Evolutionary conservation across 1,140 invertebrate genomes (phyloP).

Genomic region (Drosophila serrata): DNA sequence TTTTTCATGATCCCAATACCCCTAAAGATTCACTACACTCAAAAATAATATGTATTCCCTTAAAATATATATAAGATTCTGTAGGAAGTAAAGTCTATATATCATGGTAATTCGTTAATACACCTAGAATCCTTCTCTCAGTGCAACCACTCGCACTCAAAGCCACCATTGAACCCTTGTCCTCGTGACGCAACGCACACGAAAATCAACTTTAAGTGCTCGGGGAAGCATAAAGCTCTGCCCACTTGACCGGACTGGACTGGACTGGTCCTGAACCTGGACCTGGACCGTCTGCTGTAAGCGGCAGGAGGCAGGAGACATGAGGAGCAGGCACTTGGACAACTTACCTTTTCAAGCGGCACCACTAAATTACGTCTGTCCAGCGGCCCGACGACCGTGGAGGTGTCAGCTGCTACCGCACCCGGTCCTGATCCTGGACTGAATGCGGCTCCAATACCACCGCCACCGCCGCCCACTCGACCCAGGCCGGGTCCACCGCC

Average conservation of each 20-base stretch:
- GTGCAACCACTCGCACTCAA: conserved; percentile 10
- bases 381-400: conserved; percentile 42
- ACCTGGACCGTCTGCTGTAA: conserved; percentile 1
- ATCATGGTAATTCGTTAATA: background rate
- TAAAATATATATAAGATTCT: background rate
- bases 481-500: conserved; percentile 41
- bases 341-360: conserved; percentile 85
- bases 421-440: conserved; percentile 1
- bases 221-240: conserved; percentile 33
- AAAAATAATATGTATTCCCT: background rate
- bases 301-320: background rate
- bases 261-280: background rate
- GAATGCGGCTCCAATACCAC: conserved; percentile 3
- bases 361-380: conserved; percentile 77
- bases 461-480: conserved; percentile 30
- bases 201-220: conserved; percentile 71
- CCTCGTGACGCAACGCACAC: conserved; percentile 25
- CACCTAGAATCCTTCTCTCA: background rate
- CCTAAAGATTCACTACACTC: accelerated
- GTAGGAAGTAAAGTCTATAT: background rate
- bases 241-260: conserved; percentile 31
- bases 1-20: too few relatives aligned
- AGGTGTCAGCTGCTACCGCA: conserved; percentile 25
- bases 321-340: conserved; percentile 10
- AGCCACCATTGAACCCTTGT: conserved; percentile 33